Conservation (phyloP, 2,888 invertebrate genomes). For the Lepeophtheirus nordmannii region DNA sequence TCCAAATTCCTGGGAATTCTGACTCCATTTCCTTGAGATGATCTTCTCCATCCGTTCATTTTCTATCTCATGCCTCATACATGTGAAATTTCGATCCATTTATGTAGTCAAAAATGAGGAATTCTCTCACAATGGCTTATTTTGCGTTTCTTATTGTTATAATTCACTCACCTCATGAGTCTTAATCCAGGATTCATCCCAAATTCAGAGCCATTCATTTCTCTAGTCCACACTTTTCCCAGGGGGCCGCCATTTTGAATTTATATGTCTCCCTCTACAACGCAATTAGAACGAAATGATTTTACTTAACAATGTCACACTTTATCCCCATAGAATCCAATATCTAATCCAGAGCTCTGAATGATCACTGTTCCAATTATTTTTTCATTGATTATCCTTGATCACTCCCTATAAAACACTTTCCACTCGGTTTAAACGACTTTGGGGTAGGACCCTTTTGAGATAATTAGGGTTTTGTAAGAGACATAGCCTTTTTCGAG, state of each 20-base stretch:
- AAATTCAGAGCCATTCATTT: not conserved
- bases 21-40: too few species aligned
- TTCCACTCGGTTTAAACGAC: not conserved
- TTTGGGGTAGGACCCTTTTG: slow-evolving; percentile 4
- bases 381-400: not conserved
- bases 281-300: not conserved
- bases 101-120: too few species aligned
- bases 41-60: too few species aligned
- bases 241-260: slow-evolving; percentile 5
- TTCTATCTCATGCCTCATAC: too few species aligned
- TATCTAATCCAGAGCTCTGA: not conserved
- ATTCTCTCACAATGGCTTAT: not conserved
- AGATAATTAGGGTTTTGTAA: not conserved
- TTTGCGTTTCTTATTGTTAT: not conserved
- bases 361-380: not conserved
- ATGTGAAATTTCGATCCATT: too few species aligned
- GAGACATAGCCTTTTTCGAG: too few species aligned
- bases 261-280: not conserved
- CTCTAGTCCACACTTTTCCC: not conserved
- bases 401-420: not conserved
- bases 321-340: not conserved
- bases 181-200: not conserved
- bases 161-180: not conserved
- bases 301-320: not conserved
- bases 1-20: too few species aligned